phyloP scores from a whole-genome alignment of 2,888 invertebrate species.

The Archips crataeganus region DNA sequence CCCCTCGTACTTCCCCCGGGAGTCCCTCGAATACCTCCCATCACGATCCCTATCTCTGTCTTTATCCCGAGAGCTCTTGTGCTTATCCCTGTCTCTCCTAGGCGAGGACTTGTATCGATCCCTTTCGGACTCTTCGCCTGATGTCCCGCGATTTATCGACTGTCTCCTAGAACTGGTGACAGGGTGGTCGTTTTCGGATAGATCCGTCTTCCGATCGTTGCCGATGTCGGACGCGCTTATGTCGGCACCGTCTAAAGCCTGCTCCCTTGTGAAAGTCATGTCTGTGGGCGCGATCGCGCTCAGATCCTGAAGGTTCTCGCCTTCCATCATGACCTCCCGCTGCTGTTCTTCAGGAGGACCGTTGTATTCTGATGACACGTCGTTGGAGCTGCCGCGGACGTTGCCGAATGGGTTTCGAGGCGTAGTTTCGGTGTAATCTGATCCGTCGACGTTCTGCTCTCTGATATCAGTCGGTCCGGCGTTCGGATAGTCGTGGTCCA shows the following conservation, averaged over 20 bases:
- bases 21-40: constrained; percentile 67
- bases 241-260: constrained; percentile 81
- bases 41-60: constrained; percentile 65
- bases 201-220: constrained; percentile 62
- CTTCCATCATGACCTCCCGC: constrained; percentile 86
- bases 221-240: constrained; percentile 60
- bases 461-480: constrained; percentile 68
- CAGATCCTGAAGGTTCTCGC: constrained; percentile 84
- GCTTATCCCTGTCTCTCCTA: constrained; percentile 69
- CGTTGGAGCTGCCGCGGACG: constrained; percentile 57
- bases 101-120: constrained; percentile 74
- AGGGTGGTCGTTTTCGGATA: constrained; percentile 66
- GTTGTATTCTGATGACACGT: constrained; percentile 60
- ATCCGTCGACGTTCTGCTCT: constrained; percentile 78
- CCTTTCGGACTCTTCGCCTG: constrained; percentile 78
- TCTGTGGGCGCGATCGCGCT: constrained; percentile 71
- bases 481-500: constrained; percentile 78
- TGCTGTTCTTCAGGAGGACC: constrained; percentile 70
- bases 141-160: constrained; percentile 68
- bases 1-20: constrained; percentile 60
- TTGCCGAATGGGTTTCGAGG: constrained; percentile 64
- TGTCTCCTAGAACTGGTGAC: constrained; percentile 63
- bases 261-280: constrained; percentile 74
- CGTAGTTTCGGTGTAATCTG: constrained; percentile 72
- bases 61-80: constrained; percentile 62